Conservation (phyloP, 2,797 vertebrate genomes). For the Hypotaenidia okinawae region DNA sequence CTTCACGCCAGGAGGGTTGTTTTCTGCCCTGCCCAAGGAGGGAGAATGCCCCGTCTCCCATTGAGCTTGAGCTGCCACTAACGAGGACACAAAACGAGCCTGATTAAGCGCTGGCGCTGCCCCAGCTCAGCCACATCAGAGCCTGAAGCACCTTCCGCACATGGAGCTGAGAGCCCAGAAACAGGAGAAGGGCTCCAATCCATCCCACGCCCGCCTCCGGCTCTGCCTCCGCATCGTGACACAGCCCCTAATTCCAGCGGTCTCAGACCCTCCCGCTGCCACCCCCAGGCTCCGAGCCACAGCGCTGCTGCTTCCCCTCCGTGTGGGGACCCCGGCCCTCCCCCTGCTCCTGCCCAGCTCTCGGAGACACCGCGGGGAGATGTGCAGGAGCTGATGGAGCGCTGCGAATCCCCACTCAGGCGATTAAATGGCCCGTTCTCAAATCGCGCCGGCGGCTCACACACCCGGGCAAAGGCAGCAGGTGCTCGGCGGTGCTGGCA, state of each 20-base stretch:
- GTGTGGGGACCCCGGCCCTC: too few species aligned
- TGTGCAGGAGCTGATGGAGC: neutral
- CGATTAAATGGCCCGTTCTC: neutral
- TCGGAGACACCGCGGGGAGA: neutral
- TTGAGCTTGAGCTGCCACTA: neutral
- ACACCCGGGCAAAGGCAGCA: neutral
- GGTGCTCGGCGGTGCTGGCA: neutral
- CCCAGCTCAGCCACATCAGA: accelerated
- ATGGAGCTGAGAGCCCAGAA: neutral
- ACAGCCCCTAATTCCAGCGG: neutral
- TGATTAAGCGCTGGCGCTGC: neutral
- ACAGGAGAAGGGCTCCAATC: neutral
- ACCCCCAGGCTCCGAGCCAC: neutral
- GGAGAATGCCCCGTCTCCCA: too few species aligned
- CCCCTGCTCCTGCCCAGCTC: neutral
- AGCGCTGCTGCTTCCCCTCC: neutral
- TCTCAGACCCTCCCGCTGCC: neutral
- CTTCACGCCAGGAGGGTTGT: too few species aligned
- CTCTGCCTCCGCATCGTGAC: neutral
- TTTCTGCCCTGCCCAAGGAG: neutral
- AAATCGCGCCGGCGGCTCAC: neutral
- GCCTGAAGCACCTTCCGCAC: neutral
- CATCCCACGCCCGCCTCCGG: neutral
- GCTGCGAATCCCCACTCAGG: neutral
- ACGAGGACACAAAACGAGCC: accelerated